Evolutionary conservation across 2,797 vertebrate genomes (phyloP).

Genomic region (Simalia tracyae): DNA sequence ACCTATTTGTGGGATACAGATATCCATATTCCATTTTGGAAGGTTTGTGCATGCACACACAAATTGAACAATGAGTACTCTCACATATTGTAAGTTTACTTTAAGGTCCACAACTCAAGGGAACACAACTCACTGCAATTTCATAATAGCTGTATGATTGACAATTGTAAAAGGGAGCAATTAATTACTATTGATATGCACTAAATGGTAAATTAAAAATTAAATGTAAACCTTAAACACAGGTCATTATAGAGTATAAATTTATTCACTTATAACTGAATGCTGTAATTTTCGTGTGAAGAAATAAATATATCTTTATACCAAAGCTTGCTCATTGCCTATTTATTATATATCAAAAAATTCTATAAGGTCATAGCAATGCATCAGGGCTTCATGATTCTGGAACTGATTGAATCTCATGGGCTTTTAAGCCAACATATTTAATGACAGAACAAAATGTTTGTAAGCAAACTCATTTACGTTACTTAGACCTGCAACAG

Average conservation of each 20-base stretch:
- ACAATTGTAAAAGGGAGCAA: conserved; percentile 40
- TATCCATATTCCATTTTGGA: conserved; percentile 25
- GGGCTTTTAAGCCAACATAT: neutral
- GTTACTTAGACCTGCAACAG: neutral
- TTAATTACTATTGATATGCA: neutral
- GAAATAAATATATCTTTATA: conserved; percentile 38
- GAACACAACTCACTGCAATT: neutral
- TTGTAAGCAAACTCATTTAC: too few relatives aligned
- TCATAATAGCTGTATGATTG: conserved; percentile 26
- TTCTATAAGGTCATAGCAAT: neutral
- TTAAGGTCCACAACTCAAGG: conserved; percentile 23
- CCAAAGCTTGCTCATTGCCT: neutral
- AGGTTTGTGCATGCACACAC: neutral
- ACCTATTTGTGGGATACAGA: conserved; percentile 2
- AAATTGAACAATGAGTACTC: conserved; percentile 15
- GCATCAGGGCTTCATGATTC: too few relatives aligned
- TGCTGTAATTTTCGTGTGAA: neutral
- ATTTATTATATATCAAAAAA: neutral
- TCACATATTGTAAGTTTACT: too few relatives aligned
- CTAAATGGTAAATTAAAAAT: neutral
- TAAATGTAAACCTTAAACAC: neutral
- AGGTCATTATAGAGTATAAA: conserved; percentile 10
- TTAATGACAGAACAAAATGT: neutral
- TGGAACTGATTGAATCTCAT: neutral
- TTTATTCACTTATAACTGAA: conserved; percentile 10